Base-by-base conservation (phyloP, 2,888 invertebrate genomes). In the Seira ritae region DNA sequence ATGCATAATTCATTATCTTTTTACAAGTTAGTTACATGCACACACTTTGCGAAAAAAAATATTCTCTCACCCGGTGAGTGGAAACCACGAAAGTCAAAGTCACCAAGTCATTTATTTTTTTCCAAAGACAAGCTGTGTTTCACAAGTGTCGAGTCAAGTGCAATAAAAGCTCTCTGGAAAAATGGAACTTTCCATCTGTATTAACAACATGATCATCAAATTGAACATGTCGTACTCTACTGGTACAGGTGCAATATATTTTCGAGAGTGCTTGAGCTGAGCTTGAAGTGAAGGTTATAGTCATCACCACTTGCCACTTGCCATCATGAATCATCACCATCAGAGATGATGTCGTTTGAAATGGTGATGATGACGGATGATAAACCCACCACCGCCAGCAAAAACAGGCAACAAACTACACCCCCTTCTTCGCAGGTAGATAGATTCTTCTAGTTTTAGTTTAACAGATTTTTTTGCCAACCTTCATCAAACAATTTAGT, bases 1-100 rank as follows among this genome's bases (percentile, higher is more conserved):
- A 12, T 55, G 55, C 55, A 55, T 55, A 55, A 55, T 55, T 55
- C 55, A 55, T 55, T 55, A 55, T 55, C 55, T 55, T 12, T 42
- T 42, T n/a, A 12, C 12, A 42, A 8, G 42, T 42, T 42, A 6
- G 31, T 31, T 31, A 31, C 31, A 31, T 4, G 31, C 31, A 31
- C n/a, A n/a, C 31, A 31, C 31, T 31, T 31, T 8, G 8, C 31
- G 8, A 2, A 31, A 31, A 31, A 31, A n/a, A n/a, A n/a, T n/a
- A n/a, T n/a, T n/a, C 55, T 55, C 55, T 55, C 55, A 55, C 55
- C 55, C 17, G n/a, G n/a, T n/a, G n/a, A n/a, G n/a, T n/a, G n/a
- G n/a, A n/a, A n/a, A n/a, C n/a, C n/a, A n/a, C n/a, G n/a, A n/a
- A n/a, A n/a, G n/a, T n/a, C n/a, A n/a, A n/a, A n/a, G n/a, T n/a